These are phyloP conservation scores for Capreolus pygargus DNA, from an alignment of 2,113 vertebrate species.

Conservation along the genomic window DNA sequence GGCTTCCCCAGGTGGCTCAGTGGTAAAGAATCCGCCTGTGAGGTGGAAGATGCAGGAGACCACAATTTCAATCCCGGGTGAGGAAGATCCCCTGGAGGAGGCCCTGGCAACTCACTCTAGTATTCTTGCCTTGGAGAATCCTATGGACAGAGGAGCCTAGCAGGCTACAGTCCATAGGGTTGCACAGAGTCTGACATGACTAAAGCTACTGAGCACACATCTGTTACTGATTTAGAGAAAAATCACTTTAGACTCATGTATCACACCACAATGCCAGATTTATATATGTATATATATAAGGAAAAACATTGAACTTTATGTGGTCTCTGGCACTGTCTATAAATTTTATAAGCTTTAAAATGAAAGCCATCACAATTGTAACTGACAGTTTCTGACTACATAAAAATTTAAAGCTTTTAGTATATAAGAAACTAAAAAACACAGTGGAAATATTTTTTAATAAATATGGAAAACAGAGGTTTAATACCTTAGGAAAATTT, in stretches of 20 bases:
- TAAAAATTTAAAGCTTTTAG: constrained; percentile 20
- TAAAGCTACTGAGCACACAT: not conserved
- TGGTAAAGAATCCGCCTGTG: not conserved
- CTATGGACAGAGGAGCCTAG: not conserved
- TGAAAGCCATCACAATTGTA: not conserved
- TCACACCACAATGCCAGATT: not conserved
- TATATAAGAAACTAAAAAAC: not conserved
- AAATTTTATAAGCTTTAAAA: constrained; percentile 11
- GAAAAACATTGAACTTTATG: not conserved
- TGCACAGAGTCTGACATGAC: not conserved
- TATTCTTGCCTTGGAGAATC: not conserved
- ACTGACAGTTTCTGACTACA: not conserved
- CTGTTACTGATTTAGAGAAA: constrained; percentile 27
- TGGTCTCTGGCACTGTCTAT: not conserved
- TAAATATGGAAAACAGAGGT: not conserved
- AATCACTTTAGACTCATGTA: not conserved
- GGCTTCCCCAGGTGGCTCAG: not conserved
- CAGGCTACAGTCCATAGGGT: not conserved
- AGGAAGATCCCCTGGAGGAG: not conserved
- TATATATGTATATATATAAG: not conserved
- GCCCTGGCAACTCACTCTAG: not conserved
- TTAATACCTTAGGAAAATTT: not conserved
- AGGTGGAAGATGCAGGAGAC: not conserved
- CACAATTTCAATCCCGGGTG: not conserved
- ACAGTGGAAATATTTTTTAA: not conserved